Evolutionary conservation across 2,888 invertebrate species (phyloP), one percentile per base, ranked within the genome.

Genomic region (Adela reaumurella): DNA sequence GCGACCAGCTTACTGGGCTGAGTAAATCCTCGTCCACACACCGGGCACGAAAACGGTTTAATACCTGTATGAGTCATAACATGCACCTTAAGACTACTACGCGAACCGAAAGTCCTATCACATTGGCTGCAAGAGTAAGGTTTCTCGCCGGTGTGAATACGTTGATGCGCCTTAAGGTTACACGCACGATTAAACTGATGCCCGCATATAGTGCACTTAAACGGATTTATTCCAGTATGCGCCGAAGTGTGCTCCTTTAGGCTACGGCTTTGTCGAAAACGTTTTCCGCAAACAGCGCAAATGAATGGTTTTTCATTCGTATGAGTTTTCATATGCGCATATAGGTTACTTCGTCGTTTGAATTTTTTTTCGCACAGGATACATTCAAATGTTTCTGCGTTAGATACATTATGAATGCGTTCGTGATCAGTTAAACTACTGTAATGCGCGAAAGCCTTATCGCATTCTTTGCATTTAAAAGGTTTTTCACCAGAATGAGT

Each of bases 251-350:
- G 45, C 24, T 45, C 19, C 16, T 8, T 45, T 4, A 45, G 45
- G n/a, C 19, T 19, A 5, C 20, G 3, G 8, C 20, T 45, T 11
- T 45, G 19, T 11, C 20, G 11, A 10, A 45, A 17, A 3, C 17
- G 3, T n/a, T 45, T 45, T 10, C 45, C 45, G 45, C 45, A 45
- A 2, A 20, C 20, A 20, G 19, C 19, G 20, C 45, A 45, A 6
- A 19, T 16, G 24, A 14, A 45, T 3, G 45, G 45, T 10, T 16
- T 3, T n/a, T 19, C 17, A 10, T 45, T 16, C 6, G 78, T 74
- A 51, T 85, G 85, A 28, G 83, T 84, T 63, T 84, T 85, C n/a
- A 83, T 69, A 60, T 85, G 85, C 1, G 83, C 81, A 53, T 83
- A 82, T 51, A 85, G 80, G 59, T 84, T 84, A 0, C 84, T 83